These are phyloP conservation scores for Sycophila sp. DNA, from an alignment of 1,140 invertebrate genomes.

Conservation along the genomic window DNA sequence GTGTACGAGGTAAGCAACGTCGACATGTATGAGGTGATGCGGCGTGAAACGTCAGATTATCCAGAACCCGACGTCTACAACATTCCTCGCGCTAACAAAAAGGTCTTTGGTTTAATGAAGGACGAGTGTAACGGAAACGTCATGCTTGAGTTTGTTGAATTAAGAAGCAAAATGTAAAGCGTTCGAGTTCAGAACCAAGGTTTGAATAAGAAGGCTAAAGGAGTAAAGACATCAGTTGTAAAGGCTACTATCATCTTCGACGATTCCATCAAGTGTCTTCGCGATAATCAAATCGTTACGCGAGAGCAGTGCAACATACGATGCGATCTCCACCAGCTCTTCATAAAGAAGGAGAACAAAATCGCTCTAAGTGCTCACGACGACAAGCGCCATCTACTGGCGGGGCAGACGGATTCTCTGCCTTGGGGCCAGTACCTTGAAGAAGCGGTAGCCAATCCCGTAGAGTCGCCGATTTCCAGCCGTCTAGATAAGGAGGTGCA, in stretches of 20 bases:
- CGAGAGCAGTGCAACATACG: too few relatives aligned
- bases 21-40: constrained; percentile 44
- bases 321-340: too few relatives aligned
- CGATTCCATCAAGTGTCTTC: background rate
- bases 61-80: background rate
- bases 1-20: background rate
- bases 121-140: background rate
- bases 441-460: too few relatives aligned
- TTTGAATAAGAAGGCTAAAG: background rate
- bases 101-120: background rate
- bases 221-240: background rate
- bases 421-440: background rate
- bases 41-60: constrained; percentile 23
- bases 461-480: too few relatives aligned
- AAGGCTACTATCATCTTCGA: background rate
- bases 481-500: too few relatives aligned
- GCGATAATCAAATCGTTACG: too few relatives aligned
- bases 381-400: background rate
- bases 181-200: background rate
- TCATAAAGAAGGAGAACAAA: background rate
- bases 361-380: background rate
- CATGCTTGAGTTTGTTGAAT: background rate
- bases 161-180: constrained; percentile 3
- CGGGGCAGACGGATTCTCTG: background rate
- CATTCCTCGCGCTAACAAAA: background rate